These are phyloP conservation scores for Apomyelois bistriatella DNA, from an alignment of 2,888 invertebrate species.

Conservation along the genomic window DNA sequence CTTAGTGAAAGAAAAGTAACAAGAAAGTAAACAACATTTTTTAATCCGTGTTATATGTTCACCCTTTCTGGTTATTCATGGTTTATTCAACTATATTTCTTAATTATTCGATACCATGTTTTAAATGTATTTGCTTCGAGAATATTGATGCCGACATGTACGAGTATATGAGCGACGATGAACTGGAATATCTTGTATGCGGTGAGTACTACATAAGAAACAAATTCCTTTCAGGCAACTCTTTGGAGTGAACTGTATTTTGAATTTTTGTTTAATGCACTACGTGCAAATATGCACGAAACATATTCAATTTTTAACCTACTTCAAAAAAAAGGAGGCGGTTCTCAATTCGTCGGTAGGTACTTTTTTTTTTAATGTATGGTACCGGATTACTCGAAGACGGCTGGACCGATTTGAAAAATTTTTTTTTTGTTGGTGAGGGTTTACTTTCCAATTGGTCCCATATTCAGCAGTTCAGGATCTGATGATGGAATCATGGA, in stretches of 20 bases:
- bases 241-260: background rate
- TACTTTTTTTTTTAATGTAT: no score
- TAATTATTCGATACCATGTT: constrained; percentile 13
- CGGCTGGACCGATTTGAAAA: no score
- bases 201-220: constrained; percentile 20
- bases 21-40: background rate
- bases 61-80: constrained; percentile 42
- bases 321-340: no score
- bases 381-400: no score
- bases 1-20: background rate
- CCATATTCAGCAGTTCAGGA: no score
- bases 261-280: background rate
- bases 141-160: constrained; percentile 7
- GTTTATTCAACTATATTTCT: constrained; percentile 40
- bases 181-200: constrained; percentile 20
- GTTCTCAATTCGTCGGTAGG: no score
- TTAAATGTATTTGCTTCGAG: constrained; percentile 5
- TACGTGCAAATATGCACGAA: background rate
- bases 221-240: background rate
- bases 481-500: no score
- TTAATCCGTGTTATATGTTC: constrained; percentile 26
- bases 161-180: constrained; percentile 18
- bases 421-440: no score
- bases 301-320: no score
- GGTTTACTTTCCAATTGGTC: no score